Evolutionary conservation across 64 coral and sea anemone genomes (phyloP), one percentile per base, ranked within the genome.

Genomic region (Stichodactyla helianthus): DNA sequence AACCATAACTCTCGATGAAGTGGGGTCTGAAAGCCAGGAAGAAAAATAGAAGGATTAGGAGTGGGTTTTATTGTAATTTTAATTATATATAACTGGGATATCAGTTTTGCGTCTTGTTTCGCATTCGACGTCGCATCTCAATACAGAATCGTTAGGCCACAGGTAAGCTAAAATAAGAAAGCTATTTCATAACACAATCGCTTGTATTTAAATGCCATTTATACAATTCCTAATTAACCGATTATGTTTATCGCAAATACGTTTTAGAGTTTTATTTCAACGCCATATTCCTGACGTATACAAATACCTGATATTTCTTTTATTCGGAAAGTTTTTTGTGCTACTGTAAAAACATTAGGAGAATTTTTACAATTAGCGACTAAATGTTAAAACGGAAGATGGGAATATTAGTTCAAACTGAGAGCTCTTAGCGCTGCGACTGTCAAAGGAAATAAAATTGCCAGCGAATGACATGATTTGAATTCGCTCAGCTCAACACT

Each of bases 371-470:
- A 74, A 74, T 74, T 74, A 27, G 27, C n/a, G 27, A 0, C 9
- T 74, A 74, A 74, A 74, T 74, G 68, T 74, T 31, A 74, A 74
- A 74, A 31, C 25, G n/a, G 17, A 74, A 74, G 12, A 65, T 74
- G 10, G 27, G 12, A 74, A 8, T 31, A 23, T 74, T 74, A 74
- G 25, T 74, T 31, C 25, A 27, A 11, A n/a, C 27, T 27, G 8
- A 31, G 2, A 74, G 68, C 23, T 74, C 12, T 74, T 65, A n/a
- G 5, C 22, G 19, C 20, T 65, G 19, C 22, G 6, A n/a, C 20
- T 74, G n/a, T 31, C 23, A 27, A 27, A 74, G n/a, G 10, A 31
- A 74, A 74, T 26, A 28, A 13, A 27, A 58, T 58, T 58, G 55
- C 5, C 55, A 58, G 55, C 0, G 14, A 58, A 58, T 11, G 2